Evolutionary conservation across 2,888 invertebrate species (phyloP).

Genomic region (Acleris emargana): DNA sequence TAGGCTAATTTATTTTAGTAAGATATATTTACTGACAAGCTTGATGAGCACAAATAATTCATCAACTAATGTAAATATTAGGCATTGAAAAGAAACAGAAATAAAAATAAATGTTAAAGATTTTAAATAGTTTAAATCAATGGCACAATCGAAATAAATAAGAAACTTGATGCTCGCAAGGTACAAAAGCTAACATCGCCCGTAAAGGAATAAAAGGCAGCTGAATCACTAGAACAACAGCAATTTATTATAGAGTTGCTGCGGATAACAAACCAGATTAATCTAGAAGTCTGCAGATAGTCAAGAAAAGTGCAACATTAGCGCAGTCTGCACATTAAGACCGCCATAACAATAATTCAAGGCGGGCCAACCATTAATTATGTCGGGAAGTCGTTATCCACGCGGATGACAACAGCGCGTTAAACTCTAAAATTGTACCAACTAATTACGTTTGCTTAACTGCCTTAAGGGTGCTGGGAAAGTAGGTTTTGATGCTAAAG

Average conservation of each 20-base stretch:
- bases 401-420: slow-evolving; percentile 62
- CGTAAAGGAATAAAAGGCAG: too few relatives aligned
- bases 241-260: not conserved
- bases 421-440: slow-evolving; percentile 73
- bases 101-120: too few relatives aligned
- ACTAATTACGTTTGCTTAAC: slow-evolving; percentile 64
- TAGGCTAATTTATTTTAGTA: too few relatives aligned
- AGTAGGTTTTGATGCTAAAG: not conserved
- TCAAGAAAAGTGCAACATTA: slow-evolving; percentile 32
- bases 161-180: too few relatives aligned
- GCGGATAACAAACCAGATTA: slow-evolving; percentile 14
- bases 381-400: slow-evolving; percentile 67
- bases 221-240: too few relatives aligned
- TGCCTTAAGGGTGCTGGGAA: not conserved
- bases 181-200: too few relatives aligned
- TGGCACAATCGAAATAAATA: too few relatives aligned
- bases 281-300: slow-evolving; percentile 17
- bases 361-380: slow-evolving; percentile 61
- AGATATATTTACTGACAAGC: too few relatives aligned
- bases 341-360: slow-evolving; percentile 60
- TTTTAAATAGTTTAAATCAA: too few relatives aligned
- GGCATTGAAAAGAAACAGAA: too few relatives aligned
- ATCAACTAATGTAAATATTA: too few relatives aligned
- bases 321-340: slow-evolving; percentile 33
- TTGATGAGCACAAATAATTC: too few relatives aligned